phyloP scores from a whole-genome alignment of 2,113 vertebrate genomes.

The Albula goreensis region DNA sequence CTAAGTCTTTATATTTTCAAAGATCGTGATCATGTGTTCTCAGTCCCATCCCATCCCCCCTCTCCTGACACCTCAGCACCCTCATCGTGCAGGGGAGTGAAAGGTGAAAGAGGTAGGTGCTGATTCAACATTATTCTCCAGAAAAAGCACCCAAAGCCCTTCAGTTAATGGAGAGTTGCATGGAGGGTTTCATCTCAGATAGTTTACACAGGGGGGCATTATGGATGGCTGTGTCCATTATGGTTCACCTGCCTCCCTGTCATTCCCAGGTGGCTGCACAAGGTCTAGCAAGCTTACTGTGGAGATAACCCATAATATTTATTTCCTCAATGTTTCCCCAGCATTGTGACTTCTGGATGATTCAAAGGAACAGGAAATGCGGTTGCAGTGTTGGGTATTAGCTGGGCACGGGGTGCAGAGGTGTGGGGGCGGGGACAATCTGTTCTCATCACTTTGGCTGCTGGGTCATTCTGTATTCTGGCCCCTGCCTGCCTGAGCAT shows the following conservation, averaged over 20 bases:
- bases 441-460: constrained; percentile 31
- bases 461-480: background rate
- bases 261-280: too few species aligned
- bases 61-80: constrained; percentile 37
- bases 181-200: background rate
- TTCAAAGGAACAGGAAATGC: background rate
- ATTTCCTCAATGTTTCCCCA: background rate
- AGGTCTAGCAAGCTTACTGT: too few species aligned
- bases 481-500: constrained; percentile 16
- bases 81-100: too few species aligned
- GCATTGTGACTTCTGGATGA: background rate
- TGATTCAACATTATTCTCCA: too few species aligned
- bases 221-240: background rate
- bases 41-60: too few species aligned
- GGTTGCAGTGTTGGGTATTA: background rate
- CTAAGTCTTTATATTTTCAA: too few species aligned
- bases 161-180: too few species aligned
- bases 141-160: too few species aligned
- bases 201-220: background rate
- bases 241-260: background rate
- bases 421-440: background rate
- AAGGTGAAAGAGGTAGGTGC: too few species aligned
- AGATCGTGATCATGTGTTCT: background rate
- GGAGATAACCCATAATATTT: background rate
- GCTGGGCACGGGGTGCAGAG: background rate